These are phyloP conservation scores for Actenoides hombroni DNA, from an alignment of 2,113 vertebrate species.

Conservation along the genomic window DNA sequence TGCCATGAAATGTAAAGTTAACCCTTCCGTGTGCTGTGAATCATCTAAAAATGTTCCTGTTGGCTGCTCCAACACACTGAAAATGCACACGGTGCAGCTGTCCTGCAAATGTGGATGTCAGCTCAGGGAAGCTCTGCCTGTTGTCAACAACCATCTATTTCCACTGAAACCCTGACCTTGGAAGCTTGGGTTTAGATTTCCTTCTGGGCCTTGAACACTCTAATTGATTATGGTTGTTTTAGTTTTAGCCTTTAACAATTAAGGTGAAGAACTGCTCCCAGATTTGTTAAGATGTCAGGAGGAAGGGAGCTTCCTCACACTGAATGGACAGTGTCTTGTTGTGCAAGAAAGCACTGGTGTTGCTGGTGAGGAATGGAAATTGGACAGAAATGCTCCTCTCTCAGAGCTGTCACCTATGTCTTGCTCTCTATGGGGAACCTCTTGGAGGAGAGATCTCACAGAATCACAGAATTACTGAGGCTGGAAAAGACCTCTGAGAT, in stretches of 20 bases:
- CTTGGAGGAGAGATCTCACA: neutral
- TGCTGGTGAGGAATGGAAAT: neutral
- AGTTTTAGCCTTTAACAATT: constrained; percentile 13
- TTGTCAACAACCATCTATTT: constrained; percentile 2
- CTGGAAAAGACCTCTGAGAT: too few species aligned
- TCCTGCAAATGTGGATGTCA: neutral
- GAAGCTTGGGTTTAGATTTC: neutral
- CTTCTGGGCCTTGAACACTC: neutral
- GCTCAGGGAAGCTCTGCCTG: neutral
- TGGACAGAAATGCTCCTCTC: neutral
- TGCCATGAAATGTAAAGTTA: neutral
- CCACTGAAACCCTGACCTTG: constrained; percentile 17
- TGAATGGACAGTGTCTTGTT: neutral
- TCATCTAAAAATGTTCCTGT: neutral
- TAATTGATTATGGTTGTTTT: constrained; percentile 26
- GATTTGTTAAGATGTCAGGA: neutral
- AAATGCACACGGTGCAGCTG: neutral
- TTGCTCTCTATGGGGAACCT: neutral
- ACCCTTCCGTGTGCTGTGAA: neutral
- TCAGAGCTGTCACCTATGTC: neutral
- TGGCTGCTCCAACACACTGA: neutral
- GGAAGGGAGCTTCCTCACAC: neutral
- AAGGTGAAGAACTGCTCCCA: constrained; percentile 23
- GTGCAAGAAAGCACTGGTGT: neutral
- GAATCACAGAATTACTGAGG: too few species aligned